phyloP scores from a whole-genome alignment of 2,888 invertebrate species.

The Agonum fuliginosum region DNA sequence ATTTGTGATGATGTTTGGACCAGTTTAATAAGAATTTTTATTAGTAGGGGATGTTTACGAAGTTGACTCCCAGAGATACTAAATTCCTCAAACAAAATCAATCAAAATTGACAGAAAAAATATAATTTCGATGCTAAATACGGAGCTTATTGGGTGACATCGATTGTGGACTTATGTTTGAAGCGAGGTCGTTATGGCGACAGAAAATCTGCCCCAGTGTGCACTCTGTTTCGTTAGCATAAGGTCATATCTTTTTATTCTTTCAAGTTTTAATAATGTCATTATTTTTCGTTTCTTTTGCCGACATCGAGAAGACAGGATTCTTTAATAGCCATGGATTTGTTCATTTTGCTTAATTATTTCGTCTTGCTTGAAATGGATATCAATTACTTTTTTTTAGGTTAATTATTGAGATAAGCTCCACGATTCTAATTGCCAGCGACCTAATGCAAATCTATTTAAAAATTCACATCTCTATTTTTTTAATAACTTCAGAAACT shows the following conservation, averaged over 20 bases:
- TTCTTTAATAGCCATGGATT: slow-evolving; percentile 46
- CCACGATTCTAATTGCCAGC: no score
- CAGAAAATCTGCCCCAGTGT: neutral
- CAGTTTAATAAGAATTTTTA: slow-evolving; percentile 31
- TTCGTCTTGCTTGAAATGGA: slow-evolving; percentile 17
- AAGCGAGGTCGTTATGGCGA: neutral
- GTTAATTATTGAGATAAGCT: no score
- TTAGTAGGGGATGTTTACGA: no score
- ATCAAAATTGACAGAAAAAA: neutral
- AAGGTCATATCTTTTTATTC: slow-evolving; percentile 47
- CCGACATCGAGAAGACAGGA: slow-evolving; percentile 32
- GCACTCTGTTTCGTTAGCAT: slow-evolving; percentile 36
- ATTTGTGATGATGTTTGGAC: slow-evolving; percentile 1
- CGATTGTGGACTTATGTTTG: neutral
- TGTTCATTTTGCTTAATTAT: slow-evolving; percentile 46
- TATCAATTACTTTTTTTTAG: slow-evolving; percentile 34
- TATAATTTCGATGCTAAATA: neutral
- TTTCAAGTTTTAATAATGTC: slow-evolving; percentile 49
- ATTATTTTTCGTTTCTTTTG: slow-evolving; percentile 46
- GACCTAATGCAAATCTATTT: no score
- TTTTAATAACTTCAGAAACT: no score
- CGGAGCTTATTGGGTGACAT: no score
- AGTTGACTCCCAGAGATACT: no score
- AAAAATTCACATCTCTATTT: no score
- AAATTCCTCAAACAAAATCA: neutral